A percentile compares a stretch with the other conserved stretches of the same genome.
Evolutionary conservation across 2,888 invertebrate species (phyloP).

Genomic region (Metacarcinus magister): DNA sequence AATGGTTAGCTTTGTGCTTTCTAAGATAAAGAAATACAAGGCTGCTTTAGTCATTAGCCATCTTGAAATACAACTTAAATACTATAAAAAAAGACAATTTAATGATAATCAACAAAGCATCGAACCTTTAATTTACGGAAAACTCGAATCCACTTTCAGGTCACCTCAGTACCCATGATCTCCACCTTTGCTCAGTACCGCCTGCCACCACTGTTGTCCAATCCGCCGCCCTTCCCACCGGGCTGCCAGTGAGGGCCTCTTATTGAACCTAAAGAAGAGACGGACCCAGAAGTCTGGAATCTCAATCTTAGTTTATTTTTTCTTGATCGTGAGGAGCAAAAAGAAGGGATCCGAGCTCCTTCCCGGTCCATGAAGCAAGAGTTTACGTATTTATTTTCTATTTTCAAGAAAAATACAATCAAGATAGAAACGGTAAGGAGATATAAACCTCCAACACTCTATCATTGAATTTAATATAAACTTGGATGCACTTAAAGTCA

Average conservation of each 20-base stretch:
- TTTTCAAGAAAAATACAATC: background rate
- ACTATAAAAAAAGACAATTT: background rate
- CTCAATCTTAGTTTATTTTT: constrained; percentile 16
- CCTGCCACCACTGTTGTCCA: background rate
- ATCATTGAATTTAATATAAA: background rate
- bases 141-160: background rate
- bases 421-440: background rate
- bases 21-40: too few relatives aligned
- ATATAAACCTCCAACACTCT: background rate
- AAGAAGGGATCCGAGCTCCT: background rate
- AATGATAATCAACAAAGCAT: background rate
- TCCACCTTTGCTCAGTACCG: background rate
- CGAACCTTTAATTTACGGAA: background rate
- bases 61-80: background rate
- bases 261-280: constrained; percentile 17
- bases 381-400: constrained; percentile 9
- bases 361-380: background rate
- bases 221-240: background rate
- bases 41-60: background rate
- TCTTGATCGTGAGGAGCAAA: background rate
- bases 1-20: too few relatives aligned
- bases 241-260: background rate
- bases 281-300: constrained; percentile 1
- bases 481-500: background rate
- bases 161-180: background rate